Evolutionary conservation across 2,113 vertebrate genomes (phyloP).

Genomic region (Lophius piscatorius): DNA sequence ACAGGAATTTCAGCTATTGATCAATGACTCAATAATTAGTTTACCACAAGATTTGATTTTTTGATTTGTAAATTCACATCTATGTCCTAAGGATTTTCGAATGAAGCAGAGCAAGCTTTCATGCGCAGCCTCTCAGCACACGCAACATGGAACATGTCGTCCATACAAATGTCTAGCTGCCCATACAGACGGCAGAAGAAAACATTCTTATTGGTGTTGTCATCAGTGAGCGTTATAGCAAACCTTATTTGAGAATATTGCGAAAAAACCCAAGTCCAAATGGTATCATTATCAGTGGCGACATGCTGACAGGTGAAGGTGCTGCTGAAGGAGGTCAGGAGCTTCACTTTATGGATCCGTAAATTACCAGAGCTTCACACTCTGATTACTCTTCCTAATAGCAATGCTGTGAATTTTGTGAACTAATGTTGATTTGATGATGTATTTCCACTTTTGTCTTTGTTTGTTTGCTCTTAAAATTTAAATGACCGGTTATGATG

Average conservation of each 20-base stretch:
- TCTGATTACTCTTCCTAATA: slow-evolving; percentile 14
- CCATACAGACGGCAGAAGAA: neutral
- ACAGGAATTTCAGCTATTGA: slow-evolving; percentile 35
- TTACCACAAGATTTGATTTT: slow-evolving; percentile 36
- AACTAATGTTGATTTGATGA: neutral
- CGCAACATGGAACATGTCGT: slow-evolving; percentile 25
- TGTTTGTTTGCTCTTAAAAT: neutral
- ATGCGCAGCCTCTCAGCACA: slow-evolving; percentile 24
- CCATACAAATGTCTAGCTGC: neutral
- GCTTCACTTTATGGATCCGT: slow-evolving; percentile 36
- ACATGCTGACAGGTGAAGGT: slow-evolving; percentile 46
- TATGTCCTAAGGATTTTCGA: slow-evolving; percentile 29
- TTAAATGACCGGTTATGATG: neutral
- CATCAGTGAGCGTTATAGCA: neutral
- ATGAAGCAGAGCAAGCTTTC: slow-evolving; percentile 17
- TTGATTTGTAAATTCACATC: slow-evolving; percentile 20
- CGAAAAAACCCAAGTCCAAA: slow-evolving; percentile 16
- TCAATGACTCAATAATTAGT: slow-evolving; percentile 50
- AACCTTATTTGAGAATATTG: slow-evolving; percentile 14
- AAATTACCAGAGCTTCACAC: slow-evolving; percentile 35
- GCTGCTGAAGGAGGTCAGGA: slow-evolving; percentile 39
- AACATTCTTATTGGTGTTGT: neutral
- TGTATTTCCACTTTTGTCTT: slow-evolving; percentile 8
- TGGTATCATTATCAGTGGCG: slow-evolving; percentile 29
- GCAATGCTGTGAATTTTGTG: slow-evolving; percentile 4